These are phyloP conservation scores for Oreonectes daqikongensis DNA, from an alignment of 2,797 vertebrate species.

Conservation along the genomic window DNA sequence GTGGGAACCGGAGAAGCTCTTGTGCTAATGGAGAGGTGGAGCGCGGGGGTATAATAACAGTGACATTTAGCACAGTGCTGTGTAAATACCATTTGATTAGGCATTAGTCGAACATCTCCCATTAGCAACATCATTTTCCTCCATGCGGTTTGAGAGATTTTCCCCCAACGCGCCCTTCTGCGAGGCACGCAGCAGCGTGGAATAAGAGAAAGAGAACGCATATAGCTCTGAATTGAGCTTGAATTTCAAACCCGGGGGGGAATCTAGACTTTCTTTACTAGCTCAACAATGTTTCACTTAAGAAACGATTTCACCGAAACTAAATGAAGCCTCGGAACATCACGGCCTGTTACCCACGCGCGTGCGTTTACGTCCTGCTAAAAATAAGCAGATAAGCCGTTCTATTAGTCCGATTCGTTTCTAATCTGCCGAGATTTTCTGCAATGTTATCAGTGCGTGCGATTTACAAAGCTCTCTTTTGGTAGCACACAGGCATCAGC, in stretches of 20 bases:
- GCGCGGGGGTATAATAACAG: slow-evolving; percentile 53
- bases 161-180: slow-evolving; percentile 15
- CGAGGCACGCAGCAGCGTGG: slow-evolving; percentile 12
- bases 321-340: slow-evolving; percentile 15
- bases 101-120: slow-evolving; percentile 50
- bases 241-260: slow-evolving; percentile 28
- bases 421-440: slow-evolving; percentile 16
- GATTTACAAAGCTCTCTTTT: slow-evolving; percentile 4
- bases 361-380: not conserved
- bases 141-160: slow-evolving; percentile 36
- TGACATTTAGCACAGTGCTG: slow-evolving; percentile 55
- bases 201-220: slow-evolving; percentile 26
- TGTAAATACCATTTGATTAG: slow-evolving; percentile 58
- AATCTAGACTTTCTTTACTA: slow-evolving; percentile 19
- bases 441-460: slow-evolving; percentile 1
- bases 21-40: slow-evolving; percentile 40
- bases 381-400: slow-evolving; percentile 9
- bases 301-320: slow-evolving; percentile 25
- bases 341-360: not conserved
- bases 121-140: slow-evolving; percentile 54
- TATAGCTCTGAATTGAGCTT: slow-evolving; percentile 28
- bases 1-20: slow-evolving; percentile 25
- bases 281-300: slow-evolving; percentile 6
- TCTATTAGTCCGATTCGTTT: slow-evolving; percentile 8
- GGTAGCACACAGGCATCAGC: slow-evolving; percentile 42